Conservation (phyloP, 2,113 vertebrate species). For the Petrocephalus microphthalmus region DNA sequence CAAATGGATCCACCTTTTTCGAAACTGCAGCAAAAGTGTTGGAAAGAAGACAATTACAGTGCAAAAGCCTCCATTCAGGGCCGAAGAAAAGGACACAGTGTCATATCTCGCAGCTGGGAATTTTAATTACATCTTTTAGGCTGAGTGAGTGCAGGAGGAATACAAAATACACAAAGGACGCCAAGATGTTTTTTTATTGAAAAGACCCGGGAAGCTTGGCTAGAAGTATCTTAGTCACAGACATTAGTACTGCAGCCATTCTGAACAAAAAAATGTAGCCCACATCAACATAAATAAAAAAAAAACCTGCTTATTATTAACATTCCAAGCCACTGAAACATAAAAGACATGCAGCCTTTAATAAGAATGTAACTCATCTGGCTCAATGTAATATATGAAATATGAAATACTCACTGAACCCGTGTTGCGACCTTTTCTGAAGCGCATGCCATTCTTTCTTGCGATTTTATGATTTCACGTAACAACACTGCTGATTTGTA, state of each 20-base stretch:
- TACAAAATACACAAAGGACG: neutral
- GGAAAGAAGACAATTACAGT: neutral
- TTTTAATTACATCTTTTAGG: constrained; percentile 11
- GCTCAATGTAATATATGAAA: neutral
- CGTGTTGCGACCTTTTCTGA: neutral
- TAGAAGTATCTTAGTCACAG: neutral
- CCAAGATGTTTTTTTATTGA: neutral
- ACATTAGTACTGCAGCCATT: neutral
- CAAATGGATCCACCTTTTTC: neutral
- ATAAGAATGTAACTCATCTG: neutral
- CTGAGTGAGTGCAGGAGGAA: neutral
- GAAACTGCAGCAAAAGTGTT: constrained; percentile 1
- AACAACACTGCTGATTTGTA: neutral
- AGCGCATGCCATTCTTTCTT: neutral
- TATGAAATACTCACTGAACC: neutral
- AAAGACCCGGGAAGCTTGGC: neutral
- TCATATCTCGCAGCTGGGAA: constrained; percentile 6
- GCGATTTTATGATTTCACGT: neutral
- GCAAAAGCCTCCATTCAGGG: neutral
- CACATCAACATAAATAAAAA: neutral
- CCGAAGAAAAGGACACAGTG: neutral
- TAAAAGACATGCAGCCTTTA: neutral
- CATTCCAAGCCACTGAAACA: neutral
- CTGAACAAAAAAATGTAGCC: neutral
- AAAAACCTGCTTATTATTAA: neutral